phyloP scores from a whole-genome alignment of 2,797 vertebrate species.

The Nothura maculosa region DNA sequence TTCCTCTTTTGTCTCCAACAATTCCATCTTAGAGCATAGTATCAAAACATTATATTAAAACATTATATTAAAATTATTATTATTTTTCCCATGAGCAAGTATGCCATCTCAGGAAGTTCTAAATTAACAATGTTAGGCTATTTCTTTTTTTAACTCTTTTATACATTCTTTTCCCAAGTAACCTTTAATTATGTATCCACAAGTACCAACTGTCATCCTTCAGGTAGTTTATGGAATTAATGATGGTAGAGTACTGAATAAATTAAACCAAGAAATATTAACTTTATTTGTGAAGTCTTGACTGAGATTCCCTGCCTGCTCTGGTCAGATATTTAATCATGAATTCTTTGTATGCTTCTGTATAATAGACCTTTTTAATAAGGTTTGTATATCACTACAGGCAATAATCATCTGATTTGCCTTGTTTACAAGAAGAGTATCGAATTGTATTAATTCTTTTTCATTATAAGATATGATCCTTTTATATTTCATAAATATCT shows the following conservation, averaged over 20 bases:
- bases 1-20: background rate
- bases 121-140: background rate
- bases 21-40: background rate
- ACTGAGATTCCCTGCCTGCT: background rate
- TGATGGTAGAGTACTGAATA: background rate
- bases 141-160: background rate
- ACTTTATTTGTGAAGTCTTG: background rate
- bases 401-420: background rate
- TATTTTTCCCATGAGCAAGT: accelerated
- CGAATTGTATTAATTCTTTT: background rate
- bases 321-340: background rate
- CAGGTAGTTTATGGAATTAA: background rate
- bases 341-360: background rate
- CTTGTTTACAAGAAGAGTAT: background rate
- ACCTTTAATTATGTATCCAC: background rate
- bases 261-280: background rate
- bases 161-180: background rate
- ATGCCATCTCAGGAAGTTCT: background rate
- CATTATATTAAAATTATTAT: background rate
- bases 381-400: background rate
- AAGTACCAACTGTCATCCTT: background rate
- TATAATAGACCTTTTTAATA: background rate
- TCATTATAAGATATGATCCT: background rate
- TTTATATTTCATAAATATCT: background rate
- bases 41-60: background rate